A percentile compares a stretch with the other conserved stretches of the same genome.
These are phyloP conservation scores for Phragmatobia fuliginosa DNA, from an alignment of 2,888 invertebrate genomes.

Conservation along the genomic window DNA sequence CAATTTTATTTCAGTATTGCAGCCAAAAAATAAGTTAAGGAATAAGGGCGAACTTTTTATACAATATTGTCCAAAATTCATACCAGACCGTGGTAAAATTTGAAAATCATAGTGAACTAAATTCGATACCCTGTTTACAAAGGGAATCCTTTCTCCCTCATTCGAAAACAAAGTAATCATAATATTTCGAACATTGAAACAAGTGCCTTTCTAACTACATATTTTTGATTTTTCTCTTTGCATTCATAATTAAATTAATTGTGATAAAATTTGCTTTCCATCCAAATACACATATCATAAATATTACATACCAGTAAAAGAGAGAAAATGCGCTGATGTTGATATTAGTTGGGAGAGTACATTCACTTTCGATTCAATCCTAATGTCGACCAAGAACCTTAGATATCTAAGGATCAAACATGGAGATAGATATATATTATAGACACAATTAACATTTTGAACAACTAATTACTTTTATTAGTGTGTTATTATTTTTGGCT, in stretches of 20 bases:
- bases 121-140: constrained; percentile 73
- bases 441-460: neutral
- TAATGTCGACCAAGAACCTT: neutral
- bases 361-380: neutral
- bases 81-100: constrained; percentile 60
- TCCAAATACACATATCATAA: too few species aligned
- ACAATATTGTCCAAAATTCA: constrained; percentile 77
- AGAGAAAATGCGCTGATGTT: too few species aligned
- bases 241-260: neutral
- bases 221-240: neutral
- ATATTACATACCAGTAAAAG: too few species aligned
- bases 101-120: constrained; percentile 56
- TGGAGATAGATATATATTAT: neutral
- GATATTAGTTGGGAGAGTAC: too few species aligned
- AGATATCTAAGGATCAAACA: neutral
- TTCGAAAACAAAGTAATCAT: constrained; percentile 42
- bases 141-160: constrained; percentile 51
- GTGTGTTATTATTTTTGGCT: constrained; percentile 25
- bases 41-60: constrained; percentile 65
- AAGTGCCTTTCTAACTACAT: constrained; percentile 19
- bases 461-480: too few species aligned
- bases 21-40: constrained; percentile 50
- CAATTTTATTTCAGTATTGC: constrained; percentile 21
- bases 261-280: neutral
- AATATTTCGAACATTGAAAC: constrained; percentile 22